Conservation (phyloP, 1,140 invertebrate genomes). For the Trachymyrmex cornetzi region DNA sequence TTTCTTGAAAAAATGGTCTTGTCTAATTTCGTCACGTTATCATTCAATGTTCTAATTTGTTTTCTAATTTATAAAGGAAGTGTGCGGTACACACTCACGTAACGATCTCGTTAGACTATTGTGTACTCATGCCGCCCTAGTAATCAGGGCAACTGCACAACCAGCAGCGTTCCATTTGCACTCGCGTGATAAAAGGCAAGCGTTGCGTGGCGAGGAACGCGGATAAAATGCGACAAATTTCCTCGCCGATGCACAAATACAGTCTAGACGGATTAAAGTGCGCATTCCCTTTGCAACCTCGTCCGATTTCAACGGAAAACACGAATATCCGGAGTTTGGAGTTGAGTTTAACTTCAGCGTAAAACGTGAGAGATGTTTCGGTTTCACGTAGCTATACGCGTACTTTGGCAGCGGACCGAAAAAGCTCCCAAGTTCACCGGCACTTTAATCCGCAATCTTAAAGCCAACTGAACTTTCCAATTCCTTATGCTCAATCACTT, state of each 20-base stretch:
- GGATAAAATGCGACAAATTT: slow-evolving; percentile 8
- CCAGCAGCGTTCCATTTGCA: not conserved
- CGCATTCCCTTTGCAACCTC: not conserved
- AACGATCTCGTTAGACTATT: slow-evolving; percentile 10
- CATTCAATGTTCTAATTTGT: not conserved
- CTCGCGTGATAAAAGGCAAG: slow-evolving; percentile 19
- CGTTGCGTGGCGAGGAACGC: not conserved
- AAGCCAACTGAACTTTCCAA: slow-evolving; percentile 21
- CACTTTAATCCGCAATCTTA: slow-evolving; percentile 5
- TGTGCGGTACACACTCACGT: no score
- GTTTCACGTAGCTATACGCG: no score
- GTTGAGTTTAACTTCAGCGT: not conserved
- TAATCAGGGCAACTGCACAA: slow-evolving; percentile 4
- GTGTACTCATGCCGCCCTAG: not conserved
- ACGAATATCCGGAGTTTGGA: not conserved
- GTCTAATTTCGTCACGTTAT: not conserved
- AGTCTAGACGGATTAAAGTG: slow-evolving; percentile 17
- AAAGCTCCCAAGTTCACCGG: not conserved
- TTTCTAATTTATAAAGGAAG: not conserved
- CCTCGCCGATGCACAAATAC: not conserved
- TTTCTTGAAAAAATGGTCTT: not conserved
- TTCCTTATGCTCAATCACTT: slow-evolving; percentile 4
- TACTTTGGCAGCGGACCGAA: not conserved
- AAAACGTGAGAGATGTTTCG: not conserved
- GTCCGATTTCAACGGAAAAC: not conserved